These are phyloP conservation scores for Catagonus wagneri DNA, from an alignment of 2,113 vertebrate species.

Conservation along the genomic window DNA sequence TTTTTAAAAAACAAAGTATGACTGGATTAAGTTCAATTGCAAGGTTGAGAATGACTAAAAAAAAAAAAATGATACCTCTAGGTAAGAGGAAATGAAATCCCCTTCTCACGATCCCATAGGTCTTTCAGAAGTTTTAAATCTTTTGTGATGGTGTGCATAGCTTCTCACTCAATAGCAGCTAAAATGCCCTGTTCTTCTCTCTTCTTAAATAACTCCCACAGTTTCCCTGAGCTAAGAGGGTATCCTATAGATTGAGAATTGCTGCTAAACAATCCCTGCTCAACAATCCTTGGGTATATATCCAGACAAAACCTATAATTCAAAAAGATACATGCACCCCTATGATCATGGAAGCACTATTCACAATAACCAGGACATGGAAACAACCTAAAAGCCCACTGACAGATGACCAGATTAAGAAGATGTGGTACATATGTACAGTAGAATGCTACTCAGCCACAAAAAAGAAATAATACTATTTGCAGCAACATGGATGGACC, in stretches of 20 bases:
- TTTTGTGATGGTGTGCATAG: not conserved
- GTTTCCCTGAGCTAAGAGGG: conserved; percentile 8
- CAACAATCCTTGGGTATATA: no score
- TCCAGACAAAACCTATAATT: no score
- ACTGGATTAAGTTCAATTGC: conserved; percentile 20
- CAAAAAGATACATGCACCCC: no score
- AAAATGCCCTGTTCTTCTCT: not conserved
- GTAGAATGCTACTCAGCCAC: no score
- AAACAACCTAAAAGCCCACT: no score
- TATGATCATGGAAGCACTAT: no score
- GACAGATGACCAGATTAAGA: no score
- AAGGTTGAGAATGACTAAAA: conserved; percentile 49
- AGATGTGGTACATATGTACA: no score
- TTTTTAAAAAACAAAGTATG: conserved; percentile 35
- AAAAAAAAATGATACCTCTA: not conserved
- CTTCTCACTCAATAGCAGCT: not conserved
- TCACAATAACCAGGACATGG: no score
- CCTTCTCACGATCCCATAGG: not conserved
- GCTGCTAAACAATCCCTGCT: not conserved
- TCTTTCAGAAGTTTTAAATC: conserved; percentile 2
- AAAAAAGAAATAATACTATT: no score
- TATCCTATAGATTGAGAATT: not conserved
- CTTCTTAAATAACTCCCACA: not conserved
- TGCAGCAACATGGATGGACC: no score
- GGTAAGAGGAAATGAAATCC: conserved; percentile 26